These are phyloP conservation scores for Glossosoma conforme DNA, from an alignment of 1,140 invertebrate genomes.

Conservation along the genomic window DNA sequence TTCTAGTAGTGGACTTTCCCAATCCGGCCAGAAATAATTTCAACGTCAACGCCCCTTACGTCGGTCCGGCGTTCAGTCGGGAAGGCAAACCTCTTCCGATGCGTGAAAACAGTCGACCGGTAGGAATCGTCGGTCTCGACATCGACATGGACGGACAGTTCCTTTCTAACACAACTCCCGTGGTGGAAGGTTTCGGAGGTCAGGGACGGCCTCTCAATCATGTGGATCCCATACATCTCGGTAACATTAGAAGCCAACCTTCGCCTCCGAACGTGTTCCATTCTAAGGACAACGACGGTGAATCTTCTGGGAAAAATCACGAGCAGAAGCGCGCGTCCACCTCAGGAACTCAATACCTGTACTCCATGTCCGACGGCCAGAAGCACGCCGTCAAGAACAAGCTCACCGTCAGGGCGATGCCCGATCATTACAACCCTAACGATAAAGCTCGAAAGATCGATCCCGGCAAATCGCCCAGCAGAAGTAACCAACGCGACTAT, in stretches of 20 bases:
- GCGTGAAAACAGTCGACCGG: conserved; percentile 33
- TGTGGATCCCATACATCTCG: conserved; percentile 40
- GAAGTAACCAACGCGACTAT: conserved; percentile 12
- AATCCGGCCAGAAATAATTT: conserved; percentile 34
- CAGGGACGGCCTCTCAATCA: conserved; percentile 43
- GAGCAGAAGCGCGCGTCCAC: conserved; percentile 11
- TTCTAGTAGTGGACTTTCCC: conserved; percentile 75
- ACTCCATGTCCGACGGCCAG: conserved; percentile 11
- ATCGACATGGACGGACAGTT: conserved; percentile 45
- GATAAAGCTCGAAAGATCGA: conserved; percentile 18
- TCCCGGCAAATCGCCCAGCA: conserved; percentile 10
- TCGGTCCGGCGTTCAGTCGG: conserved; percentile 30
- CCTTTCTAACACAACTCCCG: conserved; percentile 46
- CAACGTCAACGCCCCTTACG: conserved; percentile 30
- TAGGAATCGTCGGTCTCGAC: conserved; percentile 43
- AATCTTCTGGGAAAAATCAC: conserved; percentile 8
- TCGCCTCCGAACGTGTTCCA: conserved; percentile 17
- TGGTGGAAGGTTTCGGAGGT: conserved; percentile 47
- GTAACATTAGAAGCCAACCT: conserved; percentile 24
- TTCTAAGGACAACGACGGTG: conserved; percentile 20
- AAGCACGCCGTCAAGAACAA: conserved; percentile 24
- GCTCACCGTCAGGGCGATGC: conserved; percentile 24
- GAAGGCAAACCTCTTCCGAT: conserved; percentile 38
- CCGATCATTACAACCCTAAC: conserved; percentile 17
- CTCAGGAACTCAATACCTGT: conserved; percentile 9